Evolutionary conservation across 2,113 vertebrate genomes (phyloP), one percentile per base, ranked within the genome.

Genomic region (Rana temporaria): DNA sequence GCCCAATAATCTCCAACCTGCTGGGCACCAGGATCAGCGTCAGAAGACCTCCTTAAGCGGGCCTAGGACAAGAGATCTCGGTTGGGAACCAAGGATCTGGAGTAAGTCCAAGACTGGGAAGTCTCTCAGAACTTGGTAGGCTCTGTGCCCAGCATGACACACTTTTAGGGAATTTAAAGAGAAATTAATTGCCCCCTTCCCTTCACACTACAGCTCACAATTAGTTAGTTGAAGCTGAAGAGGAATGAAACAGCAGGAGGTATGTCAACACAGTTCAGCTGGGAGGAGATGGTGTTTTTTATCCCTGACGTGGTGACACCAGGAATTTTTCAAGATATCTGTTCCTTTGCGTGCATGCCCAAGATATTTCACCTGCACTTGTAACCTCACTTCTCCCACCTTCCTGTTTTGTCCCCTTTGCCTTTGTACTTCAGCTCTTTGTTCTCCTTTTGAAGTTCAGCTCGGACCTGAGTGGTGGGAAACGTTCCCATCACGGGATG

Each of bases 191-290:
- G 70, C 38, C 60, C 62, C 26, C 66, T 74, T 65, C 60, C 48
- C 26, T 74, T 82, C 62, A 82, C 70, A 57, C 71, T 82, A 73
- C 59, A 56, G 4, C 74, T 74, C 60, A 82, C 79, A 82, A 82
- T 82, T 65, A 48, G 70, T 82, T 74, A 82, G 69, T 66, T 38
- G 65, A 66, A 82, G 24, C 79, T 82, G 70, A 82, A 56, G 52
- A 74, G 79, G 48, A 74, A 56, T 82, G 26, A 66, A 66, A 38
- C 70, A 17, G 62, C 38, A 20, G 60, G 79, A 74, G 60, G 55
- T n/a, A 73, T 55, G 71, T 82, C 79, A 82, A 74, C 79, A 57
- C 22, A 26, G 53, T 56, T 66, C 26, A 64, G 6, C 16, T 34
- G 17, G 55, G 60, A 60, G 48, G 32, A 9, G 19, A 5, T 38